Conservation (phyloP, 2,888 invertebrate genomes). For the Drosophila macrospina region DNA sequence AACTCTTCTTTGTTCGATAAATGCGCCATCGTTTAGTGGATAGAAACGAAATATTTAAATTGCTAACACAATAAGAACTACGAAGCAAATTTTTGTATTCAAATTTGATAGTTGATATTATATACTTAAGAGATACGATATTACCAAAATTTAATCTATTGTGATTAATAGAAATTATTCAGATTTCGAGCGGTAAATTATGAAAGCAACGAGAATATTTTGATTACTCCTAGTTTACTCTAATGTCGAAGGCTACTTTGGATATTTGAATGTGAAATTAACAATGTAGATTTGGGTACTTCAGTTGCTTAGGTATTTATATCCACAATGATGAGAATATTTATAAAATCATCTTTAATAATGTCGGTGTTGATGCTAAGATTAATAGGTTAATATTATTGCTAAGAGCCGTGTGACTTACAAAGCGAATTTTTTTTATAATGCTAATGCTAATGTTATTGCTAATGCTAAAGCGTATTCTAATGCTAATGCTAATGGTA, state of each 20-base stretch:
- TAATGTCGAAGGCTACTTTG: neutral
- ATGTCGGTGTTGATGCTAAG: too few species aligned
- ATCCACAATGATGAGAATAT: neutral
- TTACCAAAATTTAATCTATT: conserved; percentile 2
- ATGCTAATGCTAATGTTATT: too few species aligned
- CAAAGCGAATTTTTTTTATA: too few species aligned
- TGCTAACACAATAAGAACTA: neutral
- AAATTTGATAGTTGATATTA: neutral
- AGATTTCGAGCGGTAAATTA: neutral
- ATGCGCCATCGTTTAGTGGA: neutral
- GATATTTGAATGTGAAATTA: neutral
- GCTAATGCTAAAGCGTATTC: too few species aligned
- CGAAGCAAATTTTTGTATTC: neutral
- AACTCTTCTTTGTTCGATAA: neutral
- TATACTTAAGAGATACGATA: neutral
- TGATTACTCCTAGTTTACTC: neutral
- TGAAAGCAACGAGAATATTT: neutral
- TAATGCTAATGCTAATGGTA: too few species aligned
- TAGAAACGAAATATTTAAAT: neutral
- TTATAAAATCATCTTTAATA: neutral
- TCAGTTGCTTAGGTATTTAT: too few species aligned
- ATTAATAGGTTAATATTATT: too few species aligned
- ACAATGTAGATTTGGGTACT: too few species aligned
- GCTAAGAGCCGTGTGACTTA: too few species aligned
- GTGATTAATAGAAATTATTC: neutral